Evolutionary conservation across 2,797 vertebrate species (phyloP), one percentile per base, ranked within the genome.

Genomic region (Onychomys leucogaster): DNA sequence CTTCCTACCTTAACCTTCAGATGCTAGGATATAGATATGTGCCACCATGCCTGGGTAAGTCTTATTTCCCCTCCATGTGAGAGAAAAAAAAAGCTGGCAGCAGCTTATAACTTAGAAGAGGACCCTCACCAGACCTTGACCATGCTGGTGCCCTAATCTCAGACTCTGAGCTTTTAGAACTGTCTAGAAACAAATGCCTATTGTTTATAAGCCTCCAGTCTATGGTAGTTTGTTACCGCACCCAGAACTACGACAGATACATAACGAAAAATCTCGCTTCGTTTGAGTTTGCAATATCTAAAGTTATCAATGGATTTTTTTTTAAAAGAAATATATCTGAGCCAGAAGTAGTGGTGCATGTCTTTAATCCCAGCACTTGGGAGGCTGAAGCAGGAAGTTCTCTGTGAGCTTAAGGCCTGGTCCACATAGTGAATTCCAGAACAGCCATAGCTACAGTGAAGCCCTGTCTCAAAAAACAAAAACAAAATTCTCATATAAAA

Each of bases 251-350:
- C 93, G 57, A 55, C 5, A 82, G 14, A 19, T 52, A 91, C 61
- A 77, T 32, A 84, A 57, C 67, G 37, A 93, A 81, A 94, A 82
- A 27, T 92, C 9, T 88, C 77, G 61, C 2, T 94, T 57, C 69
- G 63, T n/a, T 96, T 77, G 81, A 91, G 34, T 89, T 89, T 41
- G 63, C 37, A 96, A 55, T 91, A 93, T 21, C 52, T 43, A 93
- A 95, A 67, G 59, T 6, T 19, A 84, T 91, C 32, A 90, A 85
- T 29, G 78, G 14, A 65, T 12, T 65, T 92, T 91, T 82, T 41
- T 37, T 27, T n/a, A n/a, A 41, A 41, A 90, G 71, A 17, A 37
- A 92, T 23, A 46, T 17, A 81, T 2, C 94, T 91, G 52, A 83
- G 37, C 27, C 37, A 82, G 57, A 65, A 34, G 11, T 34, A 17